phyloP scores from a whole-genome alignment of 2,888 invertebrate species.

The Aporophyla nigra region DNA sequence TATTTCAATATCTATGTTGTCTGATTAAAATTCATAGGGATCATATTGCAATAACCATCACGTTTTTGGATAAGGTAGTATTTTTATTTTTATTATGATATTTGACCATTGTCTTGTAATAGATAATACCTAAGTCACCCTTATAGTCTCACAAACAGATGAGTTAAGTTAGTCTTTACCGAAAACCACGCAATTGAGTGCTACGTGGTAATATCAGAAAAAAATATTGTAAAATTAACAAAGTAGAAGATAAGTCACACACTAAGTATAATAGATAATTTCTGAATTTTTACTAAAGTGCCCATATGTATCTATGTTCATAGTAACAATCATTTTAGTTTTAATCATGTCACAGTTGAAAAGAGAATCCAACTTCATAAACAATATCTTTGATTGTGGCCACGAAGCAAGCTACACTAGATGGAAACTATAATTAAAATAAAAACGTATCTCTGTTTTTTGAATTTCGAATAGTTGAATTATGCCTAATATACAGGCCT shows the following conservation, averaged over 20 bases:
- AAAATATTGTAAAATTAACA: neutral
- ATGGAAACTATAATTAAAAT: neutral
- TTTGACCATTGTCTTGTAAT: neutral
- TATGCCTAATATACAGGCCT: too few relatives aligned
- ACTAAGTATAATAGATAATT: neutral
- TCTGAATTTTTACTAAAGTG: neutral
- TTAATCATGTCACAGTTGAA: slow-evolving; percentile 12
- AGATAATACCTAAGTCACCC: neutral
- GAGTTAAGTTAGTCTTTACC: too few relatives aligned
- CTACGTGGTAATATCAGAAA: too few relatives aligned
- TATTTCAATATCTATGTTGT: neutral
- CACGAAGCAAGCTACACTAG: neutral
- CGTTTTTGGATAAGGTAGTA: too few relatives aligned
- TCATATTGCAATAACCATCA: neutral
- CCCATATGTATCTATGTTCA: neutral
- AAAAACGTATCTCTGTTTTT: too few relatives aligned
- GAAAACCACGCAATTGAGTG: neutral
- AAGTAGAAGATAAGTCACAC: neutral
- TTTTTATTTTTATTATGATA: neutral
- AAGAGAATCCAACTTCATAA: slow-evolving; percentile 17
- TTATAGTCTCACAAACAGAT: neutral
- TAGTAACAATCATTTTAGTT: slow-evolving; percentile 2
- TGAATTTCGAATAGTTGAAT: neutral
- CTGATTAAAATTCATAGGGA: neutral
- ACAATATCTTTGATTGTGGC: slow-evolving; percentile 22